phyloP scores from a whole-genome alignment of 2,113 vertebrate genomes.

The Amphiprion ocellaris region DNA sequence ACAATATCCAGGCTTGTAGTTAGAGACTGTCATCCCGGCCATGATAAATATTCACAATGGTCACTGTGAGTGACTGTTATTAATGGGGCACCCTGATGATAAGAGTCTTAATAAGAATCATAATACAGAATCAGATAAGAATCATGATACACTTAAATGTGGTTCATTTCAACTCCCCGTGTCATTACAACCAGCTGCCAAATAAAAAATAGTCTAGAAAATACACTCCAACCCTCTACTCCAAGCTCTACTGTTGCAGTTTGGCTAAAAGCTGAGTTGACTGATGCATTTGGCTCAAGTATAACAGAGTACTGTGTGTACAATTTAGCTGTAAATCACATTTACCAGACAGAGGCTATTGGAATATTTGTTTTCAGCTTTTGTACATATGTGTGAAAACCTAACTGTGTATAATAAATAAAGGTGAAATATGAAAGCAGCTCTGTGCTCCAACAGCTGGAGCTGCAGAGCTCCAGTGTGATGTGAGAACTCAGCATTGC shows the following conservation, averaged over 20 bases:
- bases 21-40: neutral
- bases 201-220: neutral
- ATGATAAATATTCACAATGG: constrained; percentile 3
- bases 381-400: neutral
- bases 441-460: constrained; percentile 10
- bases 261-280: too few species aligned
- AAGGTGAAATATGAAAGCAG: neutral
- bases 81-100: neutral
- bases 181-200: constrained; percentile 4
- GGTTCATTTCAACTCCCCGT: neutral
- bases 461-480: constrained; percentile 21
- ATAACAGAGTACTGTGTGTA: too few species aligned
- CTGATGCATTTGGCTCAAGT: too few species aligned
- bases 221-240: too few species aligned
- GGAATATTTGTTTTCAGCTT: neutral
- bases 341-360: neutral
- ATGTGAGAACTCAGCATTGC: constrained; percentile 36
- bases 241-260: too few species aligned
- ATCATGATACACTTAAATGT: neutral
- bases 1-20: too few species aligned
- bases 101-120: constrained; percentile 16
- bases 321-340: neutral
- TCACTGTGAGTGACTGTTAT: constrained; percentile 6
- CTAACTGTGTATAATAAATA: neutral
- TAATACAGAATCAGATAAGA: neutral